Evolutionary conservation across 1,140 invertebrate genomes (phyloP), one percentile per base, ranked within the genome.

Genomic region (Rhagoletis zephyria): DNA sequence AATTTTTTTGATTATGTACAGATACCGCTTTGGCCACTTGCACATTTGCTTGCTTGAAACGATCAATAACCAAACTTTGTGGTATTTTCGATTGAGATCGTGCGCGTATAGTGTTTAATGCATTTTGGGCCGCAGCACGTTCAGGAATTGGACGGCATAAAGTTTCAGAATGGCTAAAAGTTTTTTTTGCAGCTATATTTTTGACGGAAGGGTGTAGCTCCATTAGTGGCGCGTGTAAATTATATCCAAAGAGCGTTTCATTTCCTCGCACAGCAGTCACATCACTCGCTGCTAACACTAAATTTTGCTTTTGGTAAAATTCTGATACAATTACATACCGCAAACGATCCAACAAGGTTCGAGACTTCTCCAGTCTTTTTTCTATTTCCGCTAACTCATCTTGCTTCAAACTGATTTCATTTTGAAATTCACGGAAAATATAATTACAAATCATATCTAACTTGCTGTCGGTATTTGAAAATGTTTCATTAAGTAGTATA

Each of bases 181-280:
- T 90, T 87, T 93, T 93, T 91, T 95, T 94, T 56, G 95, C 95
- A 2, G 96, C 93, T 1, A 96, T 92, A 88, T 95, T 95, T 85
- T 95, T 95, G 1, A 97, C 92, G 0, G 96, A 96, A 1, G 96
- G 96, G 93, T 97, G 96, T 59, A 96, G 94, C n/a, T 95, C 93
- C 19, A 94, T 94, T 90, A 97, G 96, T 30, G 89, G 89, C 45
- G 85, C 88, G 60, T 89, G 87, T 0, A 60, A 64, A 3, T 89
- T 88, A 56, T 90, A 88, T 0, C 87, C 89, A 10, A 91, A 92
- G 1, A 91, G 87, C 10, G 51, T 30, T 12, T 90, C 88, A 4
- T 88, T 63, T 16, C 88, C 92, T 7, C 94, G 90, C 63, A 94
- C 91, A 60, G 93, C 92, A 45, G 94, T 93, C 12, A 94, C 89